phyloP scores from a whole-genome alignment of 2,113 vertebrate genomes.

The Tyrannus savana region DNA sequence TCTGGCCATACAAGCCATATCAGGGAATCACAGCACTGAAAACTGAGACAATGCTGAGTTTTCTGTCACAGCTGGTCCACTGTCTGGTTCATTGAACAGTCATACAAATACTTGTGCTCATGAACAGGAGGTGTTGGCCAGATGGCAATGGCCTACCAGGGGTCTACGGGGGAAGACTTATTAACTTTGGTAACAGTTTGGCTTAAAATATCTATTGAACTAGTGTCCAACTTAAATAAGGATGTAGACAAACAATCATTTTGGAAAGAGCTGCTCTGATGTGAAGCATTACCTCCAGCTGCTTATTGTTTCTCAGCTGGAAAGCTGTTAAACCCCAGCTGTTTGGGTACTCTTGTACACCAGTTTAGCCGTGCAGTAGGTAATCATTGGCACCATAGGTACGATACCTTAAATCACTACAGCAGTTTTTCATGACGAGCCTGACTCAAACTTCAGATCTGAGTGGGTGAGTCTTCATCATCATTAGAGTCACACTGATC shows the following conservation, averaged over 20 bases:
- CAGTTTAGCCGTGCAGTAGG: not conserved
- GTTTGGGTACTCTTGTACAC: not conserved
- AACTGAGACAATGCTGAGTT: not conserved
- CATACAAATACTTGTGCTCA: rapidly evolving
- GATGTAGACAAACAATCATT: not conserved
- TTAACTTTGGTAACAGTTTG: not conserved
- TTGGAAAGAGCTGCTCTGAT: not conserved
- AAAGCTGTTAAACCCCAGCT: not conserved
- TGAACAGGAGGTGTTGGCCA: not conserved
- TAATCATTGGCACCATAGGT: not conserved
- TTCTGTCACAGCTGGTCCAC: not conserved
- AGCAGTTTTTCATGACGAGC: not conserved
- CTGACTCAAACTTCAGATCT: not conserved
- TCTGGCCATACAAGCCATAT: not conserved
- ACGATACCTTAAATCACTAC: not conserved
- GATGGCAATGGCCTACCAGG: not conserved
- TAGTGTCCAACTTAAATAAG: not conserved
- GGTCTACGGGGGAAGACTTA: not conserved
- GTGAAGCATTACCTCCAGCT: not conserved
- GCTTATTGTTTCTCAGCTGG: not conserved
- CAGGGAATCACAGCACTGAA: not conserved
- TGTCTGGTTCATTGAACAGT: rapidly evolving
- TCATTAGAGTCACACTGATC: not conserved
- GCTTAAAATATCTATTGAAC: not conserved
- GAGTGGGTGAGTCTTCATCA: not conserved